Evolutionary conservation across 2,888 invertebrate genomes (phyloP), one percentile per base, ranked within the genome.

Genomic region (Tineola bisselliella): DNA sequence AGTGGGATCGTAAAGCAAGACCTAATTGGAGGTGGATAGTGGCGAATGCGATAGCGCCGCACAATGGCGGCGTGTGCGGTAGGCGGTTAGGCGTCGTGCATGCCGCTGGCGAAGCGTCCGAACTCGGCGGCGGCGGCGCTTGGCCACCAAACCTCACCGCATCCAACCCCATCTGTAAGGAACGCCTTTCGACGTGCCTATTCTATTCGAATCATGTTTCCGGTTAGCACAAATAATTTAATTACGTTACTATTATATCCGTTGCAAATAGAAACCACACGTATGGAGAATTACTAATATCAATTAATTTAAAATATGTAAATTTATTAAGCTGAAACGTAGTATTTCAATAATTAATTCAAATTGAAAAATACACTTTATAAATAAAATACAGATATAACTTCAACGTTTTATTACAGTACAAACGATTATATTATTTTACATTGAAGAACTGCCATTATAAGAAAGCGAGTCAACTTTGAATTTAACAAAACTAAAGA

Each of bases 1-100:
- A 70, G 70, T 33, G 59, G 58, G 62, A 72, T 75, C 74, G 70
- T 77, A 80, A 79, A 77, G 72, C 72, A 71, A 67, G 70, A 74
- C 79, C 79, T 80, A 79, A 82, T 81, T 81, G 79, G 73, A 71
- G 73, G 74, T 63, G 62, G 63, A 63, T 61, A 58, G 56, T 74
- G 65, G 68, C 68, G 71, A 70, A 70, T 70, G 70, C 71, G 69
- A 72, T 71, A 71, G 68, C 69, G 66, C 67, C 64, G 63, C 62
- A 82, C 82, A 84, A 83, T 81, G 74, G 79, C 76, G 67, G 73
- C 79, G 78, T 79, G 80, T 72, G 72, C 71, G 71, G 77, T 74
- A 77, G 83, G 84, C 82, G 81, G 82, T 72, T 75, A 76, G 68
- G 69, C 25, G 63, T 73, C 80, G 80, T 81, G 79, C 72, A 72